Conservation (phyloP, 2,888 invertebrate genomes). For the Plagiodera versicolora region DNA sequence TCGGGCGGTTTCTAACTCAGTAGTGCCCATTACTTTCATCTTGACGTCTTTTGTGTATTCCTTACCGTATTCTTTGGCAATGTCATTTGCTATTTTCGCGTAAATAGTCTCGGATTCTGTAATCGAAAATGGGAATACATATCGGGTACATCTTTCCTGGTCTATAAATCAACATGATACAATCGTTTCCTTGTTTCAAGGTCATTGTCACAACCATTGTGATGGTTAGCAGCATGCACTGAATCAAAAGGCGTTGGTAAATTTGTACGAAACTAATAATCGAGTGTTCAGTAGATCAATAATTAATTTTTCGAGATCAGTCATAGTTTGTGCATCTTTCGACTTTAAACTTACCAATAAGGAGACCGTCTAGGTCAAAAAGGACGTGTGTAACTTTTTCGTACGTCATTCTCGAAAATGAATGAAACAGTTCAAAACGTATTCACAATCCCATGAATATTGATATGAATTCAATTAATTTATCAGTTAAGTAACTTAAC, state of each 20-base stretch:
- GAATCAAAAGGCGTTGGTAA: too few relatives aligned
- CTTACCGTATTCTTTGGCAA: constrained; percentile 70
- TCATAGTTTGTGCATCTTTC: too few relatives aligned
- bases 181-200: constrained; percentile 3
- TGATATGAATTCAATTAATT: too few relatives aligned
- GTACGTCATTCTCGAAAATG: background rate
- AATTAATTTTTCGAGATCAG: too few relatives aligned
- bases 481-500: too few relatives aligned
- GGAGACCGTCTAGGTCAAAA: constrained; percentile 69
- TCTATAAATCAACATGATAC: too few relatives aligned
- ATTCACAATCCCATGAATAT: too few relatives aligned
- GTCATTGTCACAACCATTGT: constrained; percentile 2
- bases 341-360: constrained; percentile 55
- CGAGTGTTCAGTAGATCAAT: too few relatives aligned
- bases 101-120: constrained; percentile 82
- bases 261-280: too few relatives aligned
- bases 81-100: constrained; percentile 66
- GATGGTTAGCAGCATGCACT: too few relatives aligned
- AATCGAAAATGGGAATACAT: constrained; percentile 11
- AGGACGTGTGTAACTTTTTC: constrained; percentile 71
- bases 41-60: constrained; percentile 74
- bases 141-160: too few relatives aligned
- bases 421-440: too few relatives aligned
- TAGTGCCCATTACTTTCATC: constrained; percentile 58
- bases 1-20: constrained; percentile 56